Evolutionary conservation across 35 echinoderm and acorn worm species (phyloP).

Genomic region (Hemicentrotus pulcherrimus): DNA sequence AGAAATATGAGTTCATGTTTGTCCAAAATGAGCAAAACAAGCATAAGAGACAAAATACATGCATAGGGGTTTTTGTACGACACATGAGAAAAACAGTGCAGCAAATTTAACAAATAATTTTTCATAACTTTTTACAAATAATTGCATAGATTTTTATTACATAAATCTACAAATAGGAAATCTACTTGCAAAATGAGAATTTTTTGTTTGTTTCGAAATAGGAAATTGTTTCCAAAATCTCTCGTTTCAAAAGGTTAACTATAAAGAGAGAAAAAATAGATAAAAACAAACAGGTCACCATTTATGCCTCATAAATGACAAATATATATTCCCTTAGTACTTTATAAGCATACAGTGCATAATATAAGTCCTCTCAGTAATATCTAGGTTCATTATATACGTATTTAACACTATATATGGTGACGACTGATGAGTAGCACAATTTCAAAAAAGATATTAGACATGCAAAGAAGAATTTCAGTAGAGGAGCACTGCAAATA

Average conservation of each 20-base stretch:
- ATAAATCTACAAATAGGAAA: not conserved
- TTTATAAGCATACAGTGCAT: not conserved
- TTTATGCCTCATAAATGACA: not conserved
- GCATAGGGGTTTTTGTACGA: not conserved
- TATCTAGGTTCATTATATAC: not conserved
- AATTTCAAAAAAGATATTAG: not conserved
- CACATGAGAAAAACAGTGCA: not conserved
- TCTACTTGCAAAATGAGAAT: not conserved
- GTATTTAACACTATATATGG: not conserved
- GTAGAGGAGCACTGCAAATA: not conserved
- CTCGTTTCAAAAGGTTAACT: no score
- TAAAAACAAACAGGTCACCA: not conserved
- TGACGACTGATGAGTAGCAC: not conserved
- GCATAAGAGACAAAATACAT: not conserved
- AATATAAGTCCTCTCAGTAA: not conserved
- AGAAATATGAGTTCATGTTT: no score
- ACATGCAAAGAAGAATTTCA: not conserved
- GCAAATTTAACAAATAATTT: not conserved
- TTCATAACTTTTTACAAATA: not conserved
- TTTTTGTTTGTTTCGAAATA: not conserved
- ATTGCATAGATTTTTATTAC: not conserved
- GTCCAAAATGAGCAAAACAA: not conserved
- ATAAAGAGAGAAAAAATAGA: no score
- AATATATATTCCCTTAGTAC: not conserved
- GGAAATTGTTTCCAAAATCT: not conserved